Evolutionary conservation across 1,140 invertebrate genomes (phyloP).

Genomic region (Coptotermes formosanus): DNA sequence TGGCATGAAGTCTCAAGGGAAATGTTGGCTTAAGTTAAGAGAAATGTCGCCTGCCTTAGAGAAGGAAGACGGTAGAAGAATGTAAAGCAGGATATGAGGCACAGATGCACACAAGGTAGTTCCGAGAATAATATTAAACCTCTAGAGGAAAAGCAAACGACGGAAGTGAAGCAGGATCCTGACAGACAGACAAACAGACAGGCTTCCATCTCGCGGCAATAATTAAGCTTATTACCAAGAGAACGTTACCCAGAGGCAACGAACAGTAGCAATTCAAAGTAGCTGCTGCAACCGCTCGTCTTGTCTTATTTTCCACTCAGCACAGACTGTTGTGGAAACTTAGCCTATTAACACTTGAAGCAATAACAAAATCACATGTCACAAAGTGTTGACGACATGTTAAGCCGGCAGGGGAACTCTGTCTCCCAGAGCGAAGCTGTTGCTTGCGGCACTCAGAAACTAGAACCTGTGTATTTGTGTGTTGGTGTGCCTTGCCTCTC

Average conservation of each 20-base stretch:
- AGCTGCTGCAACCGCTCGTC: neutral
- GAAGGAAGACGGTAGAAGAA: neutral
- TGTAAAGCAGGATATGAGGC: neutral
- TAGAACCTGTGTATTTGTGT: too few species aligned
- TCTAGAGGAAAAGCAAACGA: neutral
- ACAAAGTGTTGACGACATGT: too few species aligned
- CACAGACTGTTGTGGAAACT: too few species aligned
- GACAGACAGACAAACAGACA: slow-evolving; percentile 3
- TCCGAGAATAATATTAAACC: slow-evolving; percentile 3
- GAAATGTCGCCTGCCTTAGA: neutral
- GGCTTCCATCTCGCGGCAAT: slow-evolving; percentile 12
- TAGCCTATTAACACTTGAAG: too few species aligned
- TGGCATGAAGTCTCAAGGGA: neutral
- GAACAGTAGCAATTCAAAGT: neutral
- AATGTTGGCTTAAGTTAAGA: neutral
- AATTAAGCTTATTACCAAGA: slow-evolving; percentile 7
- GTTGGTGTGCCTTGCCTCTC: too few species aligned
- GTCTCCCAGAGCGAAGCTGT: too few species aligned
- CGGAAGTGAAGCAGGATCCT: neutral
- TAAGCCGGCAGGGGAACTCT: too few species aligned
- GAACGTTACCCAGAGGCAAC: neutral
- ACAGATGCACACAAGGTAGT: neutral
- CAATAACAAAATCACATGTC: too few species aligned
- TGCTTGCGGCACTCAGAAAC: too few species aligned
- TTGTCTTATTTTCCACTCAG: too few species aligned